Evolutionary conservation across 2,888 invertebrate genomes (phyloP).

Genomic region (Plagodis dolabraria): DNA sequence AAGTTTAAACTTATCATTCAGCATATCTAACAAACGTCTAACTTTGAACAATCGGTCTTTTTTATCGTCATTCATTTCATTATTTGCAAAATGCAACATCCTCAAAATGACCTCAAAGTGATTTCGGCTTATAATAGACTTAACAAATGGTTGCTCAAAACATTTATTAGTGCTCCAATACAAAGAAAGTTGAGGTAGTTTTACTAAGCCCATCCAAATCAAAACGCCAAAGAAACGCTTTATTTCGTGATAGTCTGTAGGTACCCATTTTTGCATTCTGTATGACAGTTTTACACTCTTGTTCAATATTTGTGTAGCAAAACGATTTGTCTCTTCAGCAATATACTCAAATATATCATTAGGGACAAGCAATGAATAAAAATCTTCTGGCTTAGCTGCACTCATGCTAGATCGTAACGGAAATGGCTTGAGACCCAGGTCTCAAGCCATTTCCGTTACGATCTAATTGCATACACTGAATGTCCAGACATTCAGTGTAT

Average conservation of each 20-base stretch:
- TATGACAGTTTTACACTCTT: not conserved
- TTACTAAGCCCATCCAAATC: conserved; percentile 2
- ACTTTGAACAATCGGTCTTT: not conserved
- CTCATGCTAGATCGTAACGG: no score
- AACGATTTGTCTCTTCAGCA: not conserved
- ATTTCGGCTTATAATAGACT: not conserved
- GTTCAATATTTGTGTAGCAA: not conserved
- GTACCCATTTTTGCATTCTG: not conserved
- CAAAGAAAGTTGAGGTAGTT: not conserved
- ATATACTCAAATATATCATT: not conserved
- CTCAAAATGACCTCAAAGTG: not conserved
- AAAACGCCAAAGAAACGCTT: not conserved
- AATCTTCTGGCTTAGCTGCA: no score
- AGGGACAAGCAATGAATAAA: not conserved
- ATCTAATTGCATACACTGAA: no score
- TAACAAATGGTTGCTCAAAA: not conserved
- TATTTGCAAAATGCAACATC: not conserved
- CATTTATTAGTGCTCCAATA: not conserved
- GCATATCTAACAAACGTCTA: not conserved
- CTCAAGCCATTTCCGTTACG: no score
- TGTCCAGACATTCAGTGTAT: no score
- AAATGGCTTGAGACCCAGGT: no score
- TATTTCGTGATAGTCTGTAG: not conserved
- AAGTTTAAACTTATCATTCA: conserved; percentile 1
- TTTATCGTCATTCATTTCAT: not conserved